A percentile compares a stretch with the other conserved stretches of the same genome.
Evolutionary conservation across 1,140 invertebrate species (phyloP).

Genomic region (Colletes gigas): DNA sequence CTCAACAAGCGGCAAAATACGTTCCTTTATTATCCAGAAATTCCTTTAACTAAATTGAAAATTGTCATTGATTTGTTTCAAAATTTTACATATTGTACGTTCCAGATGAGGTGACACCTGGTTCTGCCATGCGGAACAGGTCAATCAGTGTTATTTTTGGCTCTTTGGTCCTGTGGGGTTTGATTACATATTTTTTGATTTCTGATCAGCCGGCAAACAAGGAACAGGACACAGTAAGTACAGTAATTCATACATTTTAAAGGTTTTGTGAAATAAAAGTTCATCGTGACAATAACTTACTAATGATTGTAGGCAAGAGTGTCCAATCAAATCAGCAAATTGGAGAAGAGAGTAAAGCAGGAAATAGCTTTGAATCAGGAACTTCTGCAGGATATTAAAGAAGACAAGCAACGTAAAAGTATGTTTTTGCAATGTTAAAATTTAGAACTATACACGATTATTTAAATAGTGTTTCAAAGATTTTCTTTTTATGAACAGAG

Average conservation of each 20-base stretch:
- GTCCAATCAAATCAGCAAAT: slow-evolving; percentile 70
- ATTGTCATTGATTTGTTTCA: neutral
- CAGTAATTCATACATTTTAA: neutral
- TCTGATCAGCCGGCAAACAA: slow-evolving; percentile 74
- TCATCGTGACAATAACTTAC: slow-evolving; percentile 1
- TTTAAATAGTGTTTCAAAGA: neutral
- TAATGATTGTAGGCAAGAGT: slow-evolving; percentile 60
- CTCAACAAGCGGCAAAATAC: neutral
- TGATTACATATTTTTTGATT: slow-evolving; percentile 77
- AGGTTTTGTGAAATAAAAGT: too few relatives aligned
- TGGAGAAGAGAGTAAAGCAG: slow-evolving; percentile 71
- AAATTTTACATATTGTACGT: slow-evolving; percentile 3
- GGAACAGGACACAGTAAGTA: slow-evolving; percentile 64
- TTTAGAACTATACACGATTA: neutral
- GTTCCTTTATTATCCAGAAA: neutral
- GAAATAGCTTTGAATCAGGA: slow-evolving; percentile 72
- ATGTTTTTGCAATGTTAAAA: slow-evolving; percentile 19
- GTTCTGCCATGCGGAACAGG: slow-evolving; percentile 78
- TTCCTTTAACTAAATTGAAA: neutral
- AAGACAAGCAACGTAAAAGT: slow-evolving; percentile 68
- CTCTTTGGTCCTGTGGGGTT: slow-evolving; percentile 76
- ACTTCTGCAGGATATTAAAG: slow-evolving; percentile 66
- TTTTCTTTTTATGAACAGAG: slow-evolving; percentile 4
- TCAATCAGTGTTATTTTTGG: slow-evolving; percentile 76
- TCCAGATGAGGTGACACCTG: slow-evolving; percentile 76